phyloP scores from a whole-genome alignment of 2,113 vertebrate genomes.

The Australoheros scitulus region DNA sequence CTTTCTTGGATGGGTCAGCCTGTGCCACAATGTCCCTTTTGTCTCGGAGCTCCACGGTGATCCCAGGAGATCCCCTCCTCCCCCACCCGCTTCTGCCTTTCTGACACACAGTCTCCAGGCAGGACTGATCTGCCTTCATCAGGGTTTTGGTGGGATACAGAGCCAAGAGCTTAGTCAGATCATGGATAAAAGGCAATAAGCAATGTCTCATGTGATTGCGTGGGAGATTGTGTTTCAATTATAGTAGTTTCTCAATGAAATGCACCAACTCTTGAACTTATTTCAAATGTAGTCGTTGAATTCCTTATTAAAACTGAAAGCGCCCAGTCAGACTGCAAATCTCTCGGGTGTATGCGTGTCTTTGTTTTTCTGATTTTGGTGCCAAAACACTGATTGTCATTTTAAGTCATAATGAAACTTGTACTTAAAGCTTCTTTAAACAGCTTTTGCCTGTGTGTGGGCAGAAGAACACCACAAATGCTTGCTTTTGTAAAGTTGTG shows the following conservation, averaged over 20 bases:
- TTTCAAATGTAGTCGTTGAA: neutral
- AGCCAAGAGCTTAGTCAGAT: conserved; percentile 53
- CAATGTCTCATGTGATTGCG: conserved; percentile 32
- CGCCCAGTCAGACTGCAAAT: neutral
- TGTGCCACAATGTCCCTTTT: conserved; percentile 72
- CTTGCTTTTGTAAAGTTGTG: neutral
- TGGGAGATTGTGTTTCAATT: conserved; percentile 20
- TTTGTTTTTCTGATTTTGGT: neutral
- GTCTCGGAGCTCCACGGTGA: conserved; percentile 51
- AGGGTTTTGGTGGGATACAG: conserved; percentile 21
- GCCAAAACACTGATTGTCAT: neutral
- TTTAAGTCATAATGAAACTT: neutral
- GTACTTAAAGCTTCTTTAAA: neutral
- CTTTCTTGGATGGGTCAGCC: conserved; percentile 62
- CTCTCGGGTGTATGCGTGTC: neutral
- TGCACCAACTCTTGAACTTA: neutral
- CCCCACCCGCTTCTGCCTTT: conserved; percentile 11
- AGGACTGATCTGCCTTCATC: conserved; percentile 35
- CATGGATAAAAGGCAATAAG: conserved; percentile 36
- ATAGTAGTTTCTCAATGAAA: conserved; percentile 8
- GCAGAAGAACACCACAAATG: neutral
- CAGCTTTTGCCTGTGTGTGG: neutral
- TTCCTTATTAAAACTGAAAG: neutral
- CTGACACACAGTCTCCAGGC: conserved; percentile 60
- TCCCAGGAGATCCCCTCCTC: conserved; percentile 56